Percentiles rank a stretch among this genome's conserved stretches.
Evolutionary conservation across 1,140 invertebrate species (phyloP).

Genomic region (Andrena cerasifolii): DNA sequence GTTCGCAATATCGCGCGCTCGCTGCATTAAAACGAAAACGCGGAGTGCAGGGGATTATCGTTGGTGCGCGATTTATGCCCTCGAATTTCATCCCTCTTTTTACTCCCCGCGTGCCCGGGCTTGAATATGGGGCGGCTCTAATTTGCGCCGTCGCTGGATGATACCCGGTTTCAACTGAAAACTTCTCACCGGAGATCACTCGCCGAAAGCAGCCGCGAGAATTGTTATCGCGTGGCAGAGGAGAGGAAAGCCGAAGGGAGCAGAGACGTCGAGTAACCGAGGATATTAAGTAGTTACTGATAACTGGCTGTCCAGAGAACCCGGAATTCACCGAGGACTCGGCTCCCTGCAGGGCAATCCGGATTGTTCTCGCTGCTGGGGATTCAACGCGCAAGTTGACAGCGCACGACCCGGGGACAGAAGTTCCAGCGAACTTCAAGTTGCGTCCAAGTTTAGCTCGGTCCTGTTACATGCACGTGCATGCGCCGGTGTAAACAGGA

Average conservation of each 20-base stretch:
- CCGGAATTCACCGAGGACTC: slow-evolving; percentile 5
- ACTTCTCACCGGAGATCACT: too few species aligned
- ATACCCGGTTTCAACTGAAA: too few species aligned
- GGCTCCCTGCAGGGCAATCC: background rate
- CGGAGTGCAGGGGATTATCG: background rate
- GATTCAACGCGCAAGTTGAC: slow-evolving; percentile 36
- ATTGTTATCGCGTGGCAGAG: background rate
- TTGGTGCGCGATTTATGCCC: too few species aligned
- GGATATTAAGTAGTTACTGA: slow-evolving; percentile 19
- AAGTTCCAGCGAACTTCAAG: slow-evolving; percentile 56
- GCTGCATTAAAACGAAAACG: background rate
- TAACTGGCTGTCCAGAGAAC: slow-evolving; percentile 18
- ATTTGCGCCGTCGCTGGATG: too few species aligned
- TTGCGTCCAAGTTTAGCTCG: slow-evolving; percentile 49
- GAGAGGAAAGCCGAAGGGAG: background rate
- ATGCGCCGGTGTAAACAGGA: slow-evolving; percentile 27
- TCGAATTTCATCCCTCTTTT: background rate
- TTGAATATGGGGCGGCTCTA: too few species aligned
- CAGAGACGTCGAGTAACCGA: slow-evolving; percentile 1
- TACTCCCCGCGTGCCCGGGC: background rate
- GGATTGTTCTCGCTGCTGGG: slow-evolving; percentile 39
- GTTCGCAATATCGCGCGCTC: background rate
- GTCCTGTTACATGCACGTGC: slow-evolving; percentile 42
- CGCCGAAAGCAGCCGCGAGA: too few species aligned
- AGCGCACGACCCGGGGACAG: slow-evolving; percentile 8